Conservation (phyloP, 2,888 invertebrate species). For the Mimas tiliae region DNA sequence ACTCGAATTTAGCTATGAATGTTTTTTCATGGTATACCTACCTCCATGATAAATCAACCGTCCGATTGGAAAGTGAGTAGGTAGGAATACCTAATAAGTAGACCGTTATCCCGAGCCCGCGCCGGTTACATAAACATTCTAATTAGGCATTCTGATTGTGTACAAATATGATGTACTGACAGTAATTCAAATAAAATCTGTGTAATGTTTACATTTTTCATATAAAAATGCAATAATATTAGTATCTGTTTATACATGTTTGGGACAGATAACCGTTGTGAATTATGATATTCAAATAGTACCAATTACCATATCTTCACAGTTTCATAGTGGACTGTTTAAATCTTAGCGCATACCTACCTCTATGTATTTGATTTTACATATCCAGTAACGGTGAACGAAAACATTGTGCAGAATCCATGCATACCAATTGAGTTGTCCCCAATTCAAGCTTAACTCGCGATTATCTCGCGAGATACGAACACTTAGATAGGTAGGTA, state of each 20-base stretch:
- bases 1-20: too few relatives aligned
- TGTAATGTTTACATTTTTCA: background rate
- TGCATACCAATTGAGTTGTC: slow-evolving; percentile 24
- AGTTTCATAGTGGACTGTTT: background rate
- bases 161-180: too few relatives aligned
- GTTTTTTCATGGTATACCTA: too few relatives aligned
- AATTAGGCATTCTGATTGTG: slow-evolving; percentile 49
- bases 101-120: slow-evolving; percentile 69
- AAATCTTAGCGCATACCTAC: slow-evolving; percentile 3
- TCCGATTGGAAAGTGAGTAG: background rate
- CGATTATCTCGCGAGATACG: slow-evolving; percentile 14
- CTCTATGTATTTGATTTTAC: slow-evolving; percentile 17
- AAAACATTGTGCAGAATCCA: slow-evolving; percentile 21
- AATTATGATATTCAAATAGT: background rate
- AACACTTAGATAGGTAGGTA: background rate
- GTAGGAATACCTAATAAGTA: slow-evolving; percentile 53
- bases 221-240: background rate
- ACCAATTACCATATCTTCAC: background rate
- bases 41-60: too few relatives aligned
- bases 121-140: slow-evolving; percentile 58
- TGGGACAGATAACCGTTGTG: background rate
- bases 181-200: slow-evolving; percentile 18
- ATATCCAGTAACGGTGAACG: slow-evolving; percentile 19
- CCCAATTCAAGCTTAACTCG: slow-evolving; percentile 13
- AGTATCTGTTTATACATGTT: background rate